Base-by-base conservation (phyloP, 2,113 vertebrate genomes). In the Eulemur rufifrons region DNA sequence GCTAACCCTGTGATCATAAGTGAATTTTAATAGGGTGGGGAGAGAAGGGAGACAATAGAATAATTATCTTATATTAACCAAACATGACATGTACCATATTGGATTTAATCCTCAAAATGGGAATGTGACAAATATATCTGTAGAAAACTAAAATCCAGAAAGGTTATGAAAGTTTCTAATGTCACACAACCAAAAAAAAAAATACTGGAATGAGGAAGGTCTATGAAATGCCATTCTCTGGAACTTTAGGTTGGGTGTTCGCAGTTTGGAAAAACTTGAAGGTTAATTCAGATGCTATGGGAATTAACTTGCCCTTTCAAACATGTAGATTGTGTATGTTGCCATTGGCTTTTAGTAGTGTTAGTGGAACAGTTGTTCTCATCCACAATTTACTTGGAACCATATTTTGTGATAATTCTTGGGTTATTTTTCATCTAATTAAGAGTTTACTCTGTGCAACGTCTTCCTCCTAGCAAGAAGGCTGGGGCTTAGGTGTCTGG, bases 71-170 rank as follows among this genome's bases (percentile, higher is more conserved):
- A 17, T 8, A 11, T 45, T 50, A 21, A 45, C 23, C 27, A 59
- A 39, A 37, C 11, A 2, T 34, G 61, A 39, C 27, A 1, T 9
- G 32, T 34, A 20, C 3, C 3, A n/a, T 8, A 7, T 61, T 61
- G 66, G 77, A 15, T 9, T 47, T 42, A 18, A 21, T 37, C 15
- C 13, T 54, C 39, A 63, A 20, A 81, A 45, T 2, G 20, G 37
- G 29, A 2, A 12, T 20, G 29, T 23, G 29, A 69, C 0, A 8
- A 0, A 14, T 0, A 0, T 3, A 21, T n/a, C n/a, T 78, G 45
- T 0, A 59, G 13, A 15, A 71, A 89, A 73, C 14, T 8, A 42
- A 45, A 54, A n/a, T 34, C 73, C n/a, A n/a, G 29, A 78, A 59
- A 64, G 23, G 18, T 17, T 42, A 42, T 20, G 17, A 14, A 14